These are phyloP conservation scores for Drosophila lutescens DNA, from an alignment of 2,888 invertebrate genomes.

Conservation along the genomic window DNA sequence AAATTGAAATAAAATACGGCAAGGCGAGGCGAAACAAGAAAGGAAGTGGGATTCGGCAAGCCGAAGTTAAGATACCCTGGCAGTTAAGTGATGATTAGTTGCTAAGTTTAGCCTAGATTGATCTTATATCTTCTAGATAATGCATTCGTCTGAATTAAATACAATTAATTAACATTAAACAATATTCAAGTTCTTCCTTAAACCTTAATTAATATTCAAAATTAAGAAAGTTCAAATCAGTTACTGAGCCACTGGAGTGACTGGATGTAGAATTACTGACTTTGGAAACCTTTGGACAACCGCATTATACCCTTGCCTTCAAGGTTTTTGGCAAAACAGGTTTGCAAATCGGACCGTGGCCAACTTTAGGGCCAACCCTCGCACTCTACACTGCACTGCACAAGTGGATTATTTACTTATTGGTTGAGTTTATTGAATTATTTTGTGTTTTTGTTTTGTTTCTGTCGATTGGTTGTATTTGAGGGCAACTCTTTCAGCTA, in stretches of 20 bases:
- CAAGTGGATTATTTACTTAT: conserved; percentile 33
- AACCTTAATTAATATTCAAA: too few relatives aligned
- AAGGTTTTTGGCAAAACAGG: conserved; percentile 15
- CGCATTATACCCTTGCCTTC: not conserved
- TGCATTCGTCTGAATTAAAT: too few relatives aligned
- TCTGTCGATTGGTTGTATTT: conserved; percentile 66
- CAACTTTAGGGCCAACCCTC: conserved; percentile 49
- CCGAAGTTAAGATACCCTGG: not conserved
- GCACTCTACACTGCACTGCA: conserved; percentile 53
- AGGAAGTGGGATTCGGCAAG: not conserved
- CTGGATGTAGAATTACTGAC: too few relatives aligned
- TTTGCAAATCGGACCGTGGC: conserved; percentile 9
- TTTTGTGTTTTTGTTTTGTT: conserved; percentile 48
- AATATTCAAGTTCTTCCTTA: too few relatives aligned
- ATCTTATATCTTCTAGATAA: too few relatives aligned
- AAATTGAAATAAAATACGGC: conserved; percentile 48
- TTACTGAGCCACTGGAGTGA: too few relatives aligned
- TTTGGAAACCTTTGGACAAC: too few relatives aligned
- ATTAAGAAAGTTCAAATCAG: too few relatives aligned
- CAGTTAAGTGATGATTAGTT: not conserved
- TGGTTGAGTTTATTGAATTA: conserved; percentile 33
- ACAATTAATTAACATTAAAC: too few relatives aligned
- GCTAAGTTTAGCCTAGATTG: too few relatives aligned
- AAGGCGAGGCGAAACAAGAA: not conserved
- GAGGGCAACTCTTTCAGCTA: conserved; percentile 56